phyloP scores from a whole-genome alignment of 2,888 invertebrate genomes.

The Monoplex corrugatus region DNA sequence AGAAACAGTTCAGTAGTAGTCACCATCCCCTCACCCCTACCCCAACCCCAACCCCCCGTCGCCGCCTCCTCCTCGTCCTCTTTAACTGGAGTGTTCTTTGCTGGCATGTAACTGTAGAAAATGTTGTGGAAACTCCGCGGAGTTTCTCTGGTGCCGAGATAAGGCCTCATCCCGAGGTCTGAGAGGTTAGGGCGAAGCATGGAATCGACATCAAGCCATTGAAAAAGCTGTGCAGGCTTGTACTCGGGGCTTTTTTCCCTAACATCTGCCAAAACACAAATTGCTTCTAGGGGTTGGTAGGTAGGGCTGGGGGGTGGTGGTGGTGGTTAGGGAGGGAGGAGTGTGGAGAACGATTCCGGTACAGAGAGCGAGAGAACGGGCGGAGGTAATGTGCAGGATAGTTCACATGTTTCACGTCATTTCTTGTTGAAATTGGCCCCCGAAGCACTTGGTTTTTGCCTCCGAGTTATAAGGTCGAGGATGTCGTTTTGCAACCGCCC shows the following conservation, averaged over 20 bases:
- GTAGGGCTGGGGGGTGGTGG: background rate
- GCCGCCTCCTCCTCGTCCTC: background rate
- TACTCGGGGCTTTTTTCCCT: background rate
- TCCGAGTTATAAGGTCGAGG: background rate
- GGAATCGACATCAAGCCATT: constrained; percentile 30
- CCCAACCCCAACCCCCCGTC: background rate
- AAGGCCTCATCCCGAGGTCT: background rate
- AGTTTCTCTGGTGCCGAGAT: background rate
- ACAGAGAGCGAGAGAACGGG: background rate
- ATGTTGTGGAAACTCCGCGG: background rate
- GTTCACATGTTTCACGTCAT: constrained; percentile 18
- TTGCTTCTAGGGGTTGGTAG: background rate
- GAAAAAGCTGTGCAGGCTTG: no score
- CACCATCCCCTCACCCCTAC: background rate
- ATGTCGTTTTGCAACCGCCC: background rate
- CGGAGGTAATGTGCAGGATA: background rate
- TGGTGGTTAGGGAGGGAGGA: background rate
- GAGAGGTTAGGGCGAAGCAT: background rate
- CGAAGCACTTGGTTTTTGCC: background rate
- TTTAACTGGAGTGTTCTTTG: background rate
- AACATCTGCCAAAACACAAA: constrained; percentile 37
- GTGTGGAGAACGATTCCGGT: background rate
- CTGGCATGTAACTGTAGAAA: background rate
- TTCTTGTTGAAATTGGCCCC: constrained; percentile 2
- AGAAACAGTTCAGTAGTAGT: no score